A percentile compares a stretch with the other conserved stretches of the same genome.
Evolutionary conservation across 1,140 invertebrate species (phyloP).

Genomic region (Eufriesea mexicana): DNA sequence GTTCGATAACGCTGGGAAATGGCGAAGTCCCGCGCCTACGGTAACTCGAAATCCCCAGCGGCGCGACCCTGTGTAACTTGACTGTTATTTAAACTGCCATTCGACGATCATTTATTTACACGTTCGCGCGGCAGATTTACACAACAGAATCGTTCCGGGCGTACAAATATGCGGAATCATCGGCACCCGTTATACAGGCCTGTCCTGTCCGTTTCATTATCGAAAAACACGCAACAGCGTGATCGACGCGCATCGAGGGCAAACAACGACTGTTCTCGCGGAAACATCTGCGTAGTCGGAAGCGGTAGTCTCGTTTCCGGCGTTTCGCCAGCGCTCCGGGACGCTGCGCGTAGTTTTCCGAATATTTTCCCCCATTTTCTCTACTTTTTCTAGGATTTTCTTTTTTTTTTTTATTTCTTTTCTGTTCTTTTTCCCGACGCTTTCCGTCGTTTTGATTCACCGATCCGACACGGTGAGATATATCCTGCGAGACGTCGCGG

Average conservation of each 20-base stretch:
- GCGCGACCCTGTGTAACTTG: neutral
- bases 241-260: constrained; percentile 27
- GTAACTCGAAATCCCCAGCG: neutral
- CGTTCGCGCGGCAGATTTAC: constrained; percentile 38
- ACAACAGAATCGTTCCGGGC: constrained; percentile 27
- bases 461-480: no score
- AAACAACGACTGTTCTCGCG: constrained; percentile 15
- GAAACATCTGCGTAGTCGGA: constrained; percentile 7
- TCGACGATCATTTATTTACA: constrained; percentile 49
- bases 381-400: no score
- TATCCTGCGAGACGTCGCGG: neutral
- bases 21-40: neutral
- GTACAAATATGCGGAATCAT: constrained; percentile 50
- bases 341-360: no score
- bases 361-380: neutral
- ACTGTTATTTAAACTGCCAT: constrained; percentile 35
- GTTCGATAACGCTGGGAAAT: neutral
- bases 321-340: no score
- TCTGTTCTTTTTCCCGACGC: neutral
- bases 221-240: constrained; percentile 39
- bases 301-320: neutral
- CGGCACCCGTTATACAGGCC: neutral
- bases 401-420: neutral
- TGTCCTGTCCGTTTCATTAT: constrained; percentile 33
- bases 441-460: neutral